A percentile compares a stretch with the other conserved stretches of the same genome.
These are phyloP conservation scores for Rhineura floridana DNA, from an alignment of 2,113 vertebrate species.

Conservation along the genomic window DNA sequence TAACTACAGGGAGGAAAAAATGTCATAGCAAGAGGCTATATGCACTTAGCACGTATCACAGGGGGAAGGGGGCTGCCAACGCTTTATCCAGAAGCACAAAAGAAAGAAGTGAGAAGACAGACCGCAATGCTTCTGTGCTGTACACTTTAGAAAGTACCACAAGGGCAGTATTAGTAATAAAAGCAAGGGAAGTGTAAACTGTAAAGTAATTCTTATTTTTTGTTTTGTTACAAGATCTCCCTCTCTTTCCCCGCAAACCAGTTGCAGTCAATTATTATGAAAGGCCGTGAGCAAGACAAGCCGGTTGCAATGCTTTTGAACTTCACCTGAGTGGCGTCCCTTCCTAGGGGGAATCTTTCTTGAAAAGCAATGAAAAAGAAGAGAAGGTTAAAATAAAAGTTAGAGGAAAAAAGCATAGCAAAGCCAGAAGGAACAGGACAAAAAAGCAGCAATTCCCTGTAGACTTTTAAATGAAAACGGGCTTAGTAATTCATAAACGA, in stretches of 20 bases:
- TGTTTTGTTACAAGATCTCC: slow-evolving; percentile 4
- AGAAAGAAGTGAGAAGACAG: not conserved
- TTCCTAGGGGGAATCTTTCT: slow-evolving; percentile 29
- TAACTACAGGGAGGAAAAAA: not conserved
- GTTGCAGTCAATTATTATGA: slow-evolving; percentile 9
- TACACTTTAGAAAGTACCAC: not conserved
- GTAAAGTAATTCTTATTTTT: slow-evolving; percentile 37
- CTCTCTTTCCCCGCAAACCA: slow-evolving; percentile 26
- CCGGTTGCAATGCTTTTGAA: slow-evolving; percentile 33
- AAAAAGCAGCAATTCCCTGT: slow-evolving; percentile 44
- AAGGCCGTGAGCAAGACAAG: slow-evolving; percentile 12
- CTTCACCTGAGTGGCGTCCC: slow-evolving; percentile 28
- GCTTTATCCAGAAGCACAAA: not conserved
- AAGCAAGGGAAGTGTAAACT: not conserved
- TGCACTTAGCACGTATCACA: not conserved
- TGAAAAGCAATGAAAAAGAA: slow-evolving; percentile 48
- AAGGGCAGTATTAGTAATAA: not conserved
- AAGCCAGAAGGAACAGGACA: slow-evolving; percentile 31
- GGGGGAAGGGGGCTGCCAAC: not conserved
- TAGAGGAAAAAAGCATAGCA: slow-evolving; percentile 34
- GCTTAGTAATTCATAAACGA: slow-evolving; percentile 68
- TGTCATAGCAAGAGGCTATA: not conserved
- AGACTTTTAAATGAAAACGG: slow-evolving; percentile 54
- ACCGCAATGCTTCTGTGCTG: rapidly evolving
- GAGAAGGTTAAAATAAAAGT: slow-evolving; percentile 59